A percentile compares a stretch with the other conserved stretches of the same genome.
Conservation (phyloP, 2,888 invertebrate species). For the Chloroclystis v-ata region DNA sequence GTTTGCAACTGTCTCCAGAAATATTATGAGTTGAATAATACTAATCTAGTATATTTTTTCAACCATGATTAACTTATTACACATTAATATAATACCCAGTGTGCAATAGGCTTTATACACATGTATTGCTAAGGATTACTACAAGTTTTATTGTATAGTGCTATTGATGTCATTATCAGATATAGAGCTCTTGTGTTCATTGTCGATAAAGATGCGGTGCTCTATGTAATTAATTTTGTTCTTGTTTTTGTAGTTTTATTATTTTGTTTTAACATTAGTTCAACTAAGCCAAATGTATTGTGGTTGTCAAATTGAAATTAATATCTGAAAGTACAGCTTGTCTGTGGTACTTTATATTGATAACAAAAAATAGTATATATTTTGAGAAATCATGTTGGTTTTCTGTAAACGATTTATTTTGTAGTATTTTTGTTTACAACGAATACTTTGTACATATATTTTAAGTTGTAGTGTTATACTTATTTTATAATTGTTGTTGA, state of each 20-base stretch:
- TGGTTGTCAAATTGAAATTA: too few relatives aligned
- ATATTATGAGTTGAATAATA: too few relatives aligned
- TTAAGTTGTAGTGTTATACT: conserved; percentile 8
- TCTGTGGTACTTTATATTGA: too few relatives aligned
- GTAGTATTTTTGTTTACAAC: conserved; percentile 1
- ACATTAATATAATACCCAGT: background rate
- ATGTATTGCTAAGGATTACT: background rate
- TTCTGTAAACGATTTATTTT: background rate
- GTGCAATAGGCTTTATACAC: background rate
- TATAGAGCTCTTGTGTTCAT: background rate
- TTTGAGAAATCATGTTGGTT: background rate
- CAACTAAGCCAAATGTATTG: too few relatives aligned
- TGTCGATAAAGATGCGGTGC: background rate
- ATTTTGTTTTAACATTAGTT: too few relatives aligned
- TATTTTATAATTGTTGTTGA: conserved; percentile 25
- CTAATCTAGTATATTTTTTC: too few relatives aligned
- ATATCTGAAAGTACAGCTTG: too few relatives aligned
- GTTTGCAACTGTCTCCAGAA: too few relatives aligned
- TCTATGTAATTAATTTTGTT: background rate
- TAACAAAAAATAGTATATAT: too few relatives aligned
- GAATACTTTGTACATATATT: conserved; percentile 8
- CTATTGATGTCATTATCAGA: background rate
- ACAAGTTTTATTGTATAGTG: background rate
- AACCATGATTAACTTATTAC: too few relatives aligned
- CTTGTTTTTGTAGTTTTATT: background rate